phyloP scores from a whole-genome alignment of 1,140 invertebrate species.

The Dermatophagoides farinae region DNA sequence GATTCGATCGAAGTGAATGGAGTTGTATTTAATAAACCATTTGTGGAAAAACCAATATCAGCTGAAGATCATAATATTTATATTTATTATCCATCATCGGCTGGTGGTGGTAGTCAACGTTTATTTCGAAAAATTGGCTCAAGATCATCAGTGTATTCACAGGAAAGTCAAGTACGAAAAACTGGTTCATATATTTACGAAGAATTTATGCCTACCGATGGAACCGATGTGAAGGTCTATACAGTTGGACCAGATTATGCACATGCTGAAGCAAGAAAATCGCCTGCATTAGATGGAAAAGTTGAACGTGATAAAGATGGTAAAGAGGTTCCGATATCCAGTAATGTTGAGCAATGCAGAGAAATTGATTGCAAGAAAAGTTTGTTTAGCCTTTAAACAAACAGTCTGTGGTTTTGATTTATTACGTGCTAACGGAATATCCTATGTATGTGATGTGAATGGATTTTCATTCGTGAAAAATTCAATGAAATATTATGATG shows the following conservation, averaged over 20 bases:
- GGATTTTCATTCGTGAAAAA: conserved; percentile 99
- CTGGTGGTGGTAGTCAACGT: conserved; percentile 84
- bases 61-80: conserved; percentile 99
- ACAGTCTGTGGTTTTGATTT: conserved; percentile 99
- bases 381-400: conserved; percentile 45
- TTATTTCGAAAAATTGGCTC: conserved; percentile 97
- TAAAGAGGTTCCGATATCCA: conserved; percentile 86
- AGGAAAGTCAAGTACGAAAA: conserved; percentile 81
- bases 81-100: conserved; percentile 96
- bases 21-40: conserved; percentile 90
- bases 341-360: conserved; percentile 92
- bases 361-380: conserved; percentile 95
- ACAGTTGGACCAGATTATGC: conserved; percentile 95
- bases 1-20: conserved; percentile 98
- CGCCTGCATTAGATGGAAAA: conserved; percentile 90
- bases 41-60: conserved; percentile 94
- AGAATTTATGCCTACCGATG: conserved; percentile 99
- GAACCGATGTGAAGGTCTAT: conserved; percentile 75
- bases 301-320: conserved; percentile 95
- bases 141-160: conserved; percentile 90
- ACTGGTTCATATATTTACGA: conserved; percentile 98
- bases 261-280: conserved; percentile 95
- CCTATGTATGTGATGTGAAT: conserved; percentile 98
- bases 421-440: conserved; percentile 86
- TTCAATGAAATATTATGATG: conserved; percentile 98